phyloP scores from a whole-genome alignment of 2,888 invertebrate genomes.

The Phengaris arion region DNA sequence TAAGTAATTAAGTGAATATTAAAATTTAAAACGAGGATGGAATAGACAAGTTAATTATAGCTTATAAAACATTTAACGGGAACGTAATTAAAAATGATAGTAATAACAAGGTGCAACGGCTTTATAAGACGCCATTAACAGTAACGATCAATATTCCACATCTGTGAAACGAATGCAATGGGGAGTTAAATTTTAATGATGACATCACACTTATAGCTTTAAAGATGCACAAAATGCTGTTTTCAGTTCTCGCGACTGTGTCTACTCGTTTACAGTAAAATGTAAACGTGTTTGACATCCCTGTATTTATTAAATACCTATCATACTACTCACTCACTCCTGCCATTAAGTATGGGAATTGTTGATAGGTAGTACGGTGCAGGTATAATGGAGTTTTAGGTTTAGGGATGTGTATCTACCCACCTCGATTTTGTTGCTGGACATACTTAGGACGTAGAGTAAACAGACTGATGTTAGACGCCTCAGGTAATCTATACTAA shows the following conservation, averaged over 20 bases:
- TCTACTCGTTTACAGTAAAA: neutral
- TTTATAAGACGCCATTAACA: neutral
- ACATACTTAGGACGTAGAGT: too few relatives aligned
- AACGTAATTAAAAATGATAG: constrained; percentile 10
- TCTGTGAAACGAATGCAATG: constrained; percentile 11
- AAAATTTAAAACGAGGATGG: neutral
- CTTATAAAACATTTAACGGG: neutral
- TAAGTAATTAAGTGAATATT: neutral
- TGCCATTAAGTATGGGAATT: too few relatives aligned
- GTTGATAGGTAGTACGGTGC: too few relatives aligned
- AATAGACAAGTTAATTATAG: neutral
- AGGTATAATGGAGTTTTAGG: too few relatives aligned
- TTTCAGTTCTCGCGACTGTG: neutral
- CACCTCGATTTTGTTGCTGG: too few relatives aligned
- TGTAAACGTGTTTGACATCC: too few relatives aligned
- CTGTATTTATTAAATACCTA: too few relatives aligned
- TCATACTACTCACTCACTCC: too few relatives aligned
- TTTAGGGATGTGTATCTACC: too few relatives aligned
- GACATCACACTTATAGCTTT: neutral
- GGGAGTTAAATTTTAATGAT: constrained; percentile 22
- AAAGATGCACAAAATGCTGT: neutral
- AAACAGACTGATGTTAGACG: too few relatives aligned
- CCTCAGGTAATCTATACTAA: too few relatives aligned
- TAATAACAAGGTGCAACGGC: neutral
- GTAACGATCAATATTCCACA: constrained; percentile 20